Base-by-base conservation (phyloP, 1,140 invertebrate species). In the Ceratina japonica region DNA sequence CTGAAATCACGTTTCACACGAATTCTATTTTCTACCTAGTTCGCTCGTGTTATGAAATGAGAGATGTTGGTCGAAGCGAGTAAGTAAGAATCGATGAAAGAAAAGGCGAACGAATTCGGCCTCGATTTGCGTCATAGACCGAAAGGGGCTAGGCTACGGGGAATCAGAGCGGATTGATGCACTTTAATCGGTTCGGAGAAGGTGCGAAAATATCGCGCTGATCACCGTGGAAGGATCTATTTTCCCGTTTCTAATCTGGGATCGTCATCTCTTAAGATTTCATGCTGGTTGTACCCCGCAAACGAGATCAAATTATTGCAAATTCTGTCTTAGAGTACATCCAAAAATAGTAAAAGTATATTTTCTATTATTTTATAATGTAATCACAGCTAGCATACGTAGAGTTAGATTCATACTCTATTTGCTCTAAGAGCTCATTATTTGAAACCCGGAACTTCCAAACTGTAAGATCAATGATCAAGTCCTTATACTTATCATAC, bases 61-160 rank as follows among this genome's bases (percentile, higher is more conserved):
- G 22, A 27, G 18, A 7, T 18, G 18, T 2, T 15, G 37, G 13
- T 16, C 20, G 51, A 18, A 22, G 16, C 18, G 66, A 77, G 37
- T 77, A 58, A 77, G 65, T 77, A 59, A 77, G 66, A 77, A 77
- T 77, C 75, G 68, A 77, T 18, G 58, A 63, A n/a, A 22, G 66
- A 63, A 71, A 59, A 77, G 68, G 66, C 61, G 58, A 63, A 71
- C 68, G 59, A 70, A 77, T 77, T 24, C 58, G 54, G 24, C 27
- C 68, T 16, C 68, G 58, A 77, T 77, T 76, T 70, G 24, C 75
- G 75, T 76, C 75, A 76, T 27, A 31, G 56, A 15, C 31, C 2
- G n/a, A 56, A 24, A 24, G 64, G 52, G 74, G 74, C 27, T 22
- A 49, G 64, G 64, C 37, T 15, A 20, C 37, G 64, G 10, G 49